Base-by-base conservation (phyloP, 2,888 invertebrate genomes). In the Diarsia dahlii region DNA sequence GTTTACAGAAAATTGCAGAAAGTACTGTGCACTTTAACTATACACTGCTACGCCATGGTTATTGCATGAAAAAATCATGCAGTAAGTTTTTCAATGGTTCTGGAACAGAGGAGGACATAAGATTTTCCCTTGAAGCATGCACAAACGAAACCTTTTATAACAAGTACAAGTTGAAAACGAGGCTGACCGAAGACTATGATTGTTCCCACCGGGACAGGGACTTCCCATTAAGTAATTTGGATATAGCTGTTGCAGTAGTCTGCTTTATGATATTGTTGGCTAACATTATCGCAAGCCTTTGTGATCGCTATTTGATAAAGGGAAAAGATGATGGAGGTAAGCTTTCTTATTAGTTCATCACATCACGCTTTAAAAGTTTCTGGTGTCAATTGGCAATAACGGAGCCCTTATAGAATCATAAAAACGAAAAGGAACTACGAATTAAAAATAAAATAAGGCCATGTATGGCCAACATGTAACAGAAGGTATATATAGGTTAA, bases 11-110 rank as follows among this genome's bases (percentile, higher is more conserved):
- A 81, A 95, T 93, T 81, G 94, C 95, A 65, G 1, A 80, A 93
- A 60, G 89, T 77, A 56, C 88, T 10, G 94, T 94, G 81, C 95
- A 95, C 80, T 95, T 84, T 83, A 95, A 96, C 73, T 94, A 95
- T 82, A 92, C 95, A 63, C 87, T 91, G 76, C 87, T 95, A 82
- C 94, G 93, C 64, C 89, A 94, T 82, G 95, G 92, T 0, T 88
- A 94, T 2, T 96, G 96, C 78, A 89, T 95, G 4, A 93, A 92
- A 18, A 88, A 80, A 54, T 90, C 92, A 39, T 96, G 96, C 82
- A 90, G 89, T 75, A 73, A 82, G 23, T 91, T 89, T 65, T 84
- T 89, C 60, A 62, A 89, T 54, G 80, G 1, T 50, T 50, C 86
- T 74, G 85, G 85, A 77, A 45, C 66, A 45, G 34, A 58, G 12